These are phyloP conservation scores for Probosciger aterrimus DNA, from an alignment of 2,113 vertebrate genomes.

Conservation along the genomic window DNA sequence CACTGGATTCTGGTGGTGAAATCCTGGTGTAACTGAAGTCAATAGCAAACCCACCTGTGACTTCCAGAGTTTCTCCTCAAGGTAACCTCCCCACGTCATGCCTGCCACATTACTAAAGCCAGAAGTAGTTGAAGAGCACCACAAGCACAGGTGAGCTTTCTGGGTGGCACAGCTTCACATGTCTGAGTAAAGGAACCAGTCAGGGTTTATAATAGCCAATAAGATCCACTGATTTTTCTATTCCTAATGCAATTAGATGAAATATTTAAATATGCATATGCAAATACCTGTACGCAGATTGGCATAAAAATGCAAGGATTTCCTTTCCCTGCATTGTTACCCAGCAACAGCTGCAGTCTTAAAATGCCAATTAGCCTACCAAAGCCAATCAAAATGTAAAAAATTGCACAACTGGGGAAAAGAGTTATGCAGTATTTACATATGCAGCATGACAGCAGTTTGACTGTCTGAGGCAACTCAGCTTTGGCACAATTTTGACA, in stretches of 20 bases:
- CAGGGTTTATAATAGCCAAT: background rate
- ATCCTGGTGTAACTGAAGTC: background rate
- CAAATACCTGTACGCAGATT: background rate
- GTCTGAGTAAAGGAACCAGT: background rate
- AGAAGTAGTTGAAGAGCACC: background rate
- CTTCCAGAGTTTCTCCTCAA: background rate
- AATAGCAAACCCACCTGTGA: background rate
- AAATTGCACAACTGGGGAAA: background rate
- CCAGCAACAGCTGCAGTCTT: slow-evolving; percentile 33
- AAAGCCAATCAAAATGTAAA: slow-evolving; percentile 20
- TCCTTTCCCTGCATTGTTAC: background rate
- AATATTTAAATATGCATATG: background rate
- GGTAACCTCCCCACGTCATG: background rate
- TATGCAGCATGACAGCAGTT: background rate
- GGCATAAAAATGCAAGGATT: background rate
- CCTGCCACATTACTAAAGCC: background rate
- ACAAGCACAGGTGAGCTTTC: background rate
- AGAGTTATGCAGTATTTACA: background rate
- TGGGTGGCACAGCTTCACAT: background rate
- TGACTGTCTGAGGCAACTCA: background rate
- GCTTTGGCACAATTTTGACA: background rate
- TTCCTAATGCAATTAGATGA: background rate
- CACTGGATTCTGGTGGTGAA: background rate
- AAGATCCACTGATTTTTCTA: background rate
- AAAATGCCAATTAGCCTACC: background rate